phyloP scores from a whole-genome alignment of 2,113 vertebrate species.

The Rhabdornis inornatus region DNA sequence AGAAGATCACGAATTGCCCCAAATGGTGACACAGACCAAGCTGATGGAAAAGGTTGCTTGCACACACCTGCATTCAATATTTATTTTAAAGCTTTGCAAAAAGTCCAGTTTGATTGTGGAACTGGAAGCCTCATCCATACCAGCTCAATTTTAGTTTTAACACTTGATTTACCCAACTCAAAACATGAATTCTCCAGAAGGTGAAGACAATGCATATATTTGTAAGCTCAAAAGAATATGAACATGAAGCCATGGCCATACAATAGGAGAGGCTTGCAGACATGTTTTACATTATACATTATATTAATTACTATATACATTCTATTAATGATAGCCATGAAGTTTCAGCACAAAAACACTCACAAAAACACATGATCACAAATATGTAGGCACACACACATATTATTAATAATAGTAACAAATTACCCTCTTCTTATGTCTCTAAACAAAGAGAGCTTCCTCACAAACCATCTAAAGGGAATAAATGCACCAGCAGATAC shows the following conservation, averaged over 20 bases:
- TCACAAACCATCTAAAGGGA: background rate
- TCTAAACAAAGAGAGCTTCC: background rate
- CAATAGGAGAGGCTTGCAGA: background rate
- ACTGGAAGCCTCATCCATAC: background rate
- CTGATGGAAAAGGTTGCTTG: background rate
- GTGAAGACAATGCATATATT: background rate
- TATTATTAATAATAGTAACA: background rate
- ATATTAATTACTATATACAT: background rate
- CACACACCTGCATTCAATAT: background rate
- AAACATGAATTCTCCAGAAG: background rate
- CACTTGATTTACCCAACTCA: background rate
- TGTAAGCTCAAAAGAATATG: background rate
- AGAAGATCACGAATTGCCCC: background rate
- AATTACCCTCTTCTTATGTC: background rate
- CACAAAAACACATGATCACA: background rate
- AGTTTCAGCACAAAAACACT: background rate
- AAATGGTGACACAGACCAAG: background rate
- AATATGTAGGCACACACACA: background rate
- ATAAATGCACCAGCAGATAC: background rate
- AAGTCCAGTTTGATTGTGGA: background rate
- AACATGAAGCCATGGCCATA: background rate
- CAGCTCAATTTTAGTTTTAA: background rate
- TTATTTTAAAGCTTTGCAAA: background rate
- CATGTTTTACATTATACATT: background rate
- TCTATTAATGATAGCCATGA: background rate